Percentiles rank a stretch among this genome's conserved stretches.
phyloP scores from a whole-genome alignment of 2,797 vertebrate genomes.

The Otus scops region DNA sequence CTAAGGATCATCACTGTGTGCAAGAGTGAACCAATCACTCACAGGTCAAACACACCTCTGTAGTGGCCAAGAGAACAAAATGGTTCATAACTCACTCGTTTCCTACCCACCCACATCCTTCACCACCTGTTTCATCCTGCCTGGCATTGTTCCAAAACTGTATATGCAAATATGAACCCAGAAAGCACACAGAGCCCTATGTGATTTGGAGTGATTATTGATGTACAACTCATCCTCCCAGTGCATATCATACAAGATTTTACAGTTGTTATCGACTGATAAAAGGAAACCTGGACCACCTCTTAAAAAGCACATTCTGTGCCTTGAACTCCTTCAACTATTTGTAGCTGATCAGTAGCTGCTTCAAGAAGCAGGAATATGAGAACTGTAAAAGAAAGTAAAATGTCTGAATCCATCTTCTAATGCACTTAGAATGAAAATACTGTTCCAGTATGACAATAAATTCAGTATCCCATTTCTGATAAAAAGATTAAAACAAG shows the following conservation, averaged over 20 bases:
- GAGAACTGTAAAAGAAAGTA: neutral
- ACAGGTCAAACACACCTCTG: neutral
- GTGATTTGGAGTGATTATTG: neutral
- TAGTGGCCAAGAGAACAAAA: neutral
- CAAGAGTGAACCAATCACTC: neutral
- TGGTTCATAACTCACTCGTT: neutral
- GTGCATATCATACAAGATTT: neutral
- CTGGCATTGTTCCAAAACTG: neutral
- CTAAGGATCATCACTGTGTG: neutral
- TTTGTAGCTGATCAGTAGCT: neutral
- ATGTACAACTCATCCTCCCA: rapidly evolving
- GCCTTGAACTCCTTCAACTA: neutral
- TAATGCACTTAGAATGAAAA: neutral
- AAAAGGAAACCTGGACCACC: neutral
- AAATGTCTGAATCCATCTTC: neutral
- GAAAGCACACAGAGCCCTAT: neutral
- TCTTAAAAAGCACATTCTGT: neutral
- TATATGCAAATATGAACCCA: neutral
- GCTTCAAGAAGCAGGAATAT: neutral
- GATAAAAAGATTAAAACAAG: neutral
- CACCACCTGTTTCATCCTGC: neutral
- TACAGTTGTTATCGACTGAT: neutral
- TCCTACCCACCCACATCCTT: neutral
- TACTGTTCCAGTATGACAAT: neutral
- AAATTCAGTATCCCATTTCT: neutral